Evolutionary conservation across 2,797 vertebrate genomes (phyloP).

Genomic region (Valencia hispanica): DNA sequence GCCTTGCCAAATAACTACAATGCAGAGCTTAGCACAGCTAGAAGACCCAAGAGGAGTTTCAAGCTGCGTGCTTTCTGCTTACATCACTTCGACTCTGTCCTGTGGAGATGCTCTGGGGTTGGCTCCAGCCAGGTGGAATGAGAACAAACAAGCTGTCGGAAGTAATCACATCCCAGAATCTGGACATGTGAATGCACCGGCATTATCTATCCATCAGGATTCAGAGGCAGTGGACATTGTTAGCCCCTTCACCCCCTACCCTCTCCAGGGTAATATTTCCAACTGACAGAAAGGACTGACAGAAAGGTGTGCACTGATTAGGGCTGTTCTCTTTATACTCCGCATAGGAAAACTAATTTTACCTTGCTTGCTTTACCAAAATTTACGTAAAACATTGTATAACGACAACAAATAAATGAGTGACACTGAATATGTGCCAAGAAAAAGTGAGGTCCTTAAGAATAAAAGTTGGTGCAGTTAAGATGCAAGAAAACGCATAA

Average conservation of each 20-base stretch:
- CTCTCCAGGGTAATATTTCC: conserved; percentile 48
- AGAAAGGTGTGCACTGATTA: conserved; percentile 46
- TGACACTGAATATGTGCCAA: conserved; percentile 10
- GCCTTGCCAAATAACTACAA: background rate
- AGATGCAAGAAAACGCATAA: conserved; percentile 4
- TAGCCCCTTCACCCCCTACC: conserved; percentile 27
- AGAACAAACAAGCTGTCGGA: conserved; percentile 84
- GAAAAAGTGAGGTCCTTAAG: conserved; percentile 11
- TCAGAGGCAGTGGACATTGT: conserved; percentile 62
- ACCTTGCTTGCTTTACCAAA: conserved; percentile 1
- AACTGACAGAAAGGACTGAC: conserved; percentile 53
- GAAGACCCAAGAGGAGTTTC: conserved; percentile 30
- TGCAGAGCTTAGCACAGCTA: conserved; percentile 7
- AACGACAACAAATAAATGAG: background rate
- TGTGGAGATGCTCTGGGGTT: conserved; percentile 62
- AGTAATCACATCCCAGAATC: conserved; percentile 75
- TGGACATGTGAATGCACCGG: conserved; percentile 70
- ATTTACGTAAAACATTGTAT: background rate
- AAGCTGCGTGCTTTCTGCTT: conserved; percentile 49
- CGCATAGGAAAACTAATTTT: conserved; percentile 42
- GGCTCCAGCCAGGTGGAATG: conserved; percentile 79
- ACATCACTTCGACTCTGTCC: conserved; percentile 45
- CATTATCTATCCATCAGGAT: conserved; percentile 75
- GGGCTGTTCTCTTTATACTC: conserved; percentile 55
- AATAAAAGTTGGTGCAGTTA: background rate